phyloP scores from a whole-genome alignment of 2,797 vertebrate genomes.

The Gambelia wislizenii region DNA sequence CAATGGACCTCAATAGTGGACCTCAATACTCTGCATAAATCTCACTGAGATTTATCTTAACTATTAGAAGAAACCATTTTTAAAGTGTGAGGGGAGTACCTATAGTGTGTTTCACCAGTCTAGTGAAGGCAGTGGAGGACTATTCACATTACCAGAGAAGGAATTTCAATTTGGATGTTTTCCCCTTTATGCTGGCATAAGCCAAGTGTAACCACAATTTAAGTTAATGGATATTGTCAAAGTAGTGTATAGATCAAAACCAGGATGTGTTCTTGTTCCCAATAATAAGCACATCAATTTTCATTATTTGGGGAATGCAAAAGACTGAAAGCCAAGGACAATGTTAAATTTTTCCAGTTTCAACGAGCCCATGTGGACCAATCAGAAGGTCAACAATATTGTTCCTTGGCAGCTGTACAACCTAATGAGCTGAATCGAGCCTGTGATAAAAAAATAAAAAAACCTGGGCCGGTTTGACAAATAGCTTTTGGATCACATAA shows the following conservation, averaged over 20 bases:
- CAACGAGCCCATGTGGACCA: constrained; percentile 29
- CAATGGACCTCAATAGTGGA: not conserved
- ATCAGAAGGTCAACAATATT: constrained; percentile 52
- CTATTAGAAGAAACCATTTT: not conserved
- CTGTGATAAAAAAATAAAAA: constrained; percentile 38
- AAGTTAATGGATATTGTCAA: constrained; percentile 21
- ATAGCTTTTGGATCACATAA: not conserved
- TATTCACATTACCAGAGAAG: not conserved
- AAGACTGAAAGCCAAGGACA: constrained; percentile 23
- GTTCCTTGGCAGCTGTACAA: constrained; percentile 57
- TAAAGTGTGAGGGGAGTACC: not conserved
- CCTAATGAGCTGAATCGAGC: constrained; percentile 55
- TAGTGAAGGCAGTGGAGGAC: not conserved
- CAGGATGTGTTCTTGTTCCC: constrained; percentile 13
- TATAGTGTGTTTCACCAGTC: not conserved
- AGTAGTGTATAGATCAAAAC: constrained; percentile 17
- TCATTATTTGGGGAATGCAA: constrained; percentile 16
- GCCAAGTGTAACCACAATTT: constrained; percentile 15
- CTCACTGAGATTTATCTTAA: not conserved
- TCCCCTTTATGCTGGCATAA: not conserved
- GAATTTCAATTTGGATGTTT: not conserved
- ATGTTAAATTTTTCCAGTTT: constrained; percentile 11
- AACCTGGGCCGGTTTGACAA: constrained; percentile 22
- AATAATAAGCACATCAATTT: constrained; percentile 36
- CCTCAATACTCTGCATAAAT: not conserved